Evolutionary conservation across 2,113 vertebrate genomes (phyloP), one percentile per base, ranked within the genome.

Genomic region (Brevimyrus niger): DNA sequence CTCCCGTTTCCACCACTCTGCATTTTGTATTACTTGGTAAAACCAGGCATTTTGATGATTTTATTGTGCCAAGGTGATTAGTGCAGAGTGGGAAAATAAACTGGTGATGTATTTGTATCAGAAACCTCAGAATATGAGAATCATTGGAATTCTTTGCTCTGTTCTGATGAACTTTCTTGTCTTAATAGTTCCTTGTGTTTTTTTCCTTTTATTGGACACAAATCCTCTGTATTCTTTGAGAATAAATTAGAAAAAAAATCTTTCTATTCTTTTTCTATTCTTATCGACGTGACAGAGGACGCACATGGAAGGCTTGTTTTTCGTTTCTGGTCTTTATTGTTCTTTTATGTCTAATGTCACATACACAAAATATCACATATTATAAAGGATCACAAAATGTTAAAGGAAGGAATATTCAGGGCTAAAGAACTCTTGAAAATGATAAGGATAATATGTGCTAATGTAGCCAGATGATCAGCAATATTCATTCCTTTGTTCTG

Each of bases 21-120:
- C 42, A 4, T 48, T n/a, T 48, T 47, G 47, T 27, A 48, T 50
- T n/a, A 50, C 19, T 21, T 86, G n/a, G 42, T 27, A 86, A 86
- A 86, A 86, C 44, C 21, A 35, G 21, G 42, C 15, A 35, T 88
- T 92, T 93, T 92, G 87, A 93, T 89, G 53, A 91, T 6, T 89
- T 88, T 61, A 35, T 38, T 19, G 69, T 76, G 35, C 31, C 27
- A 38, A 76, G 4, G 31, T 76, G 35, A 38, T 76, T 35, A 42
- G 35, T 42, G 73, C 35, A 38, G 15, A 6, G 73, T 42, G 35
- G 73, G 17, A 8, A 80, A 80, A 19, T 42, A 38, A 38, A 80
- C 19, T 19, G 31, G 35, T 19, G 0, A 2, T 17, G 15, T 17
- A 21, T 38, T 80, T 80, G 15, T 42, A 1, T 42, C 35, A 80